Base-by-base conservation (phyloP, 23 tunicate species). In the Halocynthia roretzi region DNA sequence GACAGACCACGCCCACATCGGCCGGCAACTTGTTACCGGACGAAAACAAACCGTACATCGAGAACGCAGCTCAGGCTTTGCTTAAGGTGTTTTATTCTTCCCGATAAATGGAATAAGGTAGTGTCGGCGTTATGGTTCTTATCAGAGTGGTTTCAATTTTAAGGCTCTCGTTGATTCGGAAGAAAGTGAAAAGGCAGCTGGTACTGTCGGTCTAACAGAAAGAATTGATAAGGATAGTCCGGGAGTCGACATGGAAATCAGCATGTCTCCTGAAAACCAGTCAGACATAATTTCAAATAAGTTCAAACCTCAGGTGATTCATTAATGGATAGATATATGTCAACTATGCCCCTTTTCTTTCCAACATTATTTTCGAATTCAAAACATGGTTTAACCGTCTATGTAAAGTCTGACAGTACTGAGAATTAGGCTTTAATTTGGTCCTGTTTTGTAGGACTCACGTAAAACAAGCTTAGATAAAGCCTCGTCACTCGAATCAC, bases 221-320 rank as follows among this genome's bases (percentile, higher is more conserved):
- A 53, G 22, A 8, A n/a, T 22, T 50, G 78, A 31, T 31, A 4
- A 74, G 4, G 78, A 74, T 52, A 8, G 55, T 23, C 64, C 55
- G 17, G 78, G 78, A 12, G 78, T 74, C 56, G 78, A 74, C 21
- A 74, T 74, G 78, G 78, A 74, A 18, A 53, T 74, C 31, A 64
- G 78, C 18, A 54, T 64, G 15, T 54, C 78, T 5, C 78, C 78
- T 54, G 78, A n/a, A 8, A 15, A 54, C 17, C 31, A 62, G 5
- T 48, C 78, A 0, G 71, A 11, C 31, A 50, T 67, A 31, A 31
- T 31, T 31, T 31, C 44, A 31, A 31, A 31, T 31, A 31, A 31
- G 44, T 31, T 31, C 44, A 31, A 31, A 31, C 44, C 44, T 31
- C 44, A 31, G 44, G 44, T 31, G 44, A 31, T 31, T 31, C 4